These are phyloP conservation scores for Miltochrista miniata DNA, from an alignment of 2,888 invertebrate genomes.

Conservation along the genomic window DNA sequence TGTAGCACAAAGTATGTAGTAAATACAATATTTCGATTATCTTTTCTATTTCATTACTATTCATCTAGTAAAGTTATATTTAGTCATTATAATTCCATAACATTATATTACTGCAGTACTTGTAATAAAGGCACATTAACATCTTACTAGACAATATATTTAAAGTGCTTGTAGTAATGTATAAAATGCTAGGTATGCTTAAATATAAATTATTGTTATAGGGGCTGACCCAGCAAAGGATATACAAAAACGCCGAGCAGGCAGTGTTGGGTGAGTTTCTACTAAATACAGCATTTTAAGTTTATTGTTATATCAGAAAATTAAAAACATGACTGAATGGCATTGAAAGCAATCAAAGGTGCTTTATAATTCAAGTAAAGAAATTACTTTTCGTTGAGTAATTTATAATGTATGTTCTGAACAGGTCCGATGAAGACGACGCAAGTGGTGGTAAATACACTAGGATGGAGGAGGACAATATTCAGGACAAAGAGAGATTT, in stretches of 20 bases:
- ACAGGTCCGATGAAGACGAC: slow-evolving; percentile 94
- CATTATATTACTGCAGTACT: too few species aligned
- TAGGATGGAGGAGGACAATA: slow-evolving; percentile 96
- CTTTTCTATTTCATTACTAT: too few species aligned
- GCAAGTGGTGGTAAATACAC: slow-evolving; percentile 91
- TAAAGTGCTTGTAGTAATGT: too few species aligned
- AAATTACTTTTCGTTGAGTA: not conserved
- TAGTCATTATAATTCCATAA: too few species aligned
- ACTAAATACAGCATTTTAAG: not conserved
- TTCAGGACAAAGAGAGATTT: slow-evolving; percentile 98
- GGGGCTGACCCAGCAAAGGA: slow-evolving; percentile 92
- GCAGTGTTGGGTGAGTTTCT: slow-evolving; percentile 89
- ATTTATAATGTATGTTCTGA: not conserved
- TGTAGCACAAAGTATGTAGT: not conserved
- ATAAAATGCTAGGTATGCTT: not conserved
- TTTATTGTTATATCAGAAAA: not conserved
- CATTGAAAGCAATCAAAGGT: slow-evolving; percentile 1
- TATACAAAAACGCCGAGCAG: slow-evolving; percentile 90
- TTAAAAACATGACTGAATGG: not conserved
- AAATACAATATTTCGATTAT: too few species aligned
- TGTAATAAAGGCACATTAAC: not conserved
- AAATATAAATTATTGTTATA: slow-evolving; percentile 60
- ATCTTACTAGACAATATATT: not conserved
- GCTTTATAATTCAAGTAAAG: slow-evolving; percentile 2
- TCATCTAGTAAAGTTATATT: too few species aligned